Conservation (phyloP, 2,888 invertebrate genomes). For the Pogonocherus hispidulus region DNA sequence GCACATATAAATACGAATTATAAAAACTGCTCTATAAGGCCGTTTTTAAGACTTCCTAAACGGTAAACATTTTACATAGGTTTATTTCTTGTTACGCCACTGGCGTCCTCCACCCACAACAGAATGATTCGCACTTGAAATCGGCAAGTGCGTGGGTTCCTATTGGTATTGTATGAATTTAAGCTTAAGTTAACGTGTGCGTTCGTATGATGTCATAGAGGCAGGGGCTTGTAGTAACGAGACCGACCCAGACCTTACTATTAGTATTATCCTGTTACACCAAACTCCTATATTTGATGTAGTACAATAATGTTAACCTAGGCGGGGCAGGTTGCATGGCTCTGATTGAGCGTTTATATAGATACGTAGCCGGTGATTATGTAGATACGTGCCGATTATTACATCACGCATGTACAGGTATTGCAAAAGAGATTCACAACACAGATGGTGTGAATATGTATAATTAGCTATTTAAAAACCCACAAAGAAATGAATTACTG, state of each 20-base stretch:
- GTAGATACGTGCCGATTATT: background rate
- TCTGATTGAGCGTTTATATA: background rate
- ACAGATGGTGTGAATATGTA: too few species aligned
- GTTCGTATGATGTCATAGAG: slow-evolving; percentile 1
- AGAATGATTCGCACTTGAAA: slow-evolving; percentile 17
- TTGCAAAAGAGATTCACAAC: background rate
- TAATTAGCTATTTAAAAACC: too few species aligned
- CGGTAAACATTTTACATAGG: too few species aligned
- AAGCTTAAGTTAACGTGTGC: background rate
- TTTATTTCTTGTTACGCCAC: slow-evolving; percentile 8
- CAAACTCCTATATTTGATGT: background rate
- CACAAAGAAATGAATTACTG: too few species aligned
- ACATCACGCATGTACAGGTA: background rate
- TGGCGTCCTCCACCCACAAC: slow-evolving; percentile 8
- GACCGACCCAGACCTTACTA: background rate
- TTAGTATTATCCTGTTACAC: background rate
- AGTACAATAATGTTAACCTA: background rate
- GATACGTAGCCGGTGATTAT: too few species aligned
- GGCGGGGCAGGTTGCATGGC: background rate
- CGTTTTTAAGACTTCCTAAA: too few species aligned
- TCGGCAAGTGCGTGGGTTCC: slow-evolving; percentile 18
- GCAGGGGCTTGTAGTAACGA: background rate
- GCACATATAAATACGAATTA: too few species aligned
- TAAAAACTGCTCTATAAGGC: too few species aligned
- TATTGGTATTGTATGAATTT: background rate